phyloP scores from a whole-genome alignment of 2,797 vertebrate genomes.

The Miichthys miiuy region DNA sequence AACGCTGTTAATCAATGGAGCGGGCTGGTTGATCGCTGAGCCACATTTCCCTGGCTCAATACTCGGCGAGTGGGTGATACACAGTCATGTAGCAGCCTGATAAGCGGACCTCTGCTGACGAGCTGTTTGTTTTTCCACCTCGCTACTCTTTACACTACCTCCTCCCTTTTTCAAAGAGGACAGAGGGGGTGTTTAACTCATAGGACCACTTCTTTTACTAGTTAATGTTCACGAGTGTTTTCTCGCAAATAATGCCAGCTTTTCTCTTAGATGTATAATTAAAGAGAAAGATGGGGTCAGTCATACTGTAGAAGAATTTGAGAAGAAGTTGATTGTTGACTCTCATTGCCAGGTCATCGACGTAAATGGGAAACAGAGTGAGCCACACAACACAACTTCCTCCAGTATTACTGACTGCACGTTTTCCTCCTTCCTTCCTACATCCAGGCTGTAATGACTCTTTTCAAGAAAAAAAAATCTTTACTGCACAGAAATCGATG shows the following conservation, averaged over 20 bases:
- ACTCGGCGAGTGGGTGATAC: slow-evolving; percentile 60
- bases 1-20: slow-evolving; percentile 73
- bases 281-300: neutral
- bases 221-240: neutral
- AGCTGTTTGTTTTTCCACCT: slow-evolving; percentile 56
- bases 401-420: too few species aligned
- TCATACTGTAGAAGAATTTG: too few species aligned
- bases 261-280: neutral
- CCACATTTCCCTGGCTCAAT: slow-evolving; percentile 59
- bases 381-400: too few species aligned
- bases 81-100: slow-evolving; percentile 59
- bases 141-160: slow-evolving; percentile 36
- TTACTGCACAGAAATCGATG: neutral
- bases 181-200: slow-evolving; percentile 17
- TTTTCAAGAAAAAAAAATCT: neutral
- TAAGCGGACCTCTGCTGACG: slow-evolving; percentile 64
- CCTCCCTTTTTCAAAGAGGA: slow-evolving; percentile 6
- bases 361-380: too few species aligned
- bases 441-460: neutral
- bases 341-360: too few species aligned
- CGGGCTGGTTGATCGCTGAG: slow-evolving; percentile 65
- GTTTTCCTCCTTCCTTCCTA: neutral
- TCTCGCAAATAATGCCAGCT: neutral
- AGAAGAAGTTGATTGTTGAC: too few species aligned
- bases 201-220: neutral